Evolutionary conservation across 2,888 invertebrate species (phyloP).

Genomic region (Cryptus viduatorius): DNA sequence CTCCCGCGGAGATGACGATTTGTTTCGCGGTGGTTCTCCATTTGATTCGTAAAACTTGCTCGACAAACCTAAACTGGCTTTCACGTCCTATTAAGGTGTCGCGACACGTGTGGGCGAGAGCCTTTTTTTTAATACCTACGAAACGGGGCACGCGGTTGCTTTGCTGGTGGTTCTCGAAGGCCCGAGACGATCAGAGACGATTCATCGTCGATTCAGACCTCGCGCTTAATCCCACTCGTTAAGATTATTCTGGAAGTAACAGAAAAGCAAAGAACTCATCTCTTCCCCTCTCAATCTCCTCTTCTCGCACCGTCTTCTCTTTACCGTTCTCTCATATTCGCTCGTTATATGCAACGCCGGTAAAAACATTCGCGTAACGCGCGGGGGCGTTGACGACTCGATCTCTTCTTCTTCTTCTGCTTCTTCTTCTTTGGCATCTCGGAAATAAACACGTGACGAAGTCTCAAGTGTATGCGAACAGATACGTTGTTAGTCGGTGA

Average conservation of each 20-base stretch:
- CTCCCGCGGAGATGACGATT: background rate
- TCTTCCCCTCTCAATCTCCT: background rate
- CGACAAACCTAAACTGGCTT: constrained; percentile 34
- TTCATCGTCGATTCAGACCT: constrained; percentile 63
- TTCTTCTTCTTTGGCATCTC: constrained; percentile 24
- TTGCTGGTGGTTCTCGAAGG: constrained; percentile 13
- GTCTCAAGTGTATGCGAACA: constrained; percentile 38
- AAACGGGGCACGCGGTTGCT: constrained; percentile 24
- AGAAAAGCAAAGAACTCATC: constrained; percentile 24
- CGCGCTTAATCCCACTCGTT: constrained; percentile 63
- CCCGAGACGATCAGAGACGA: constrained; percentile 23
- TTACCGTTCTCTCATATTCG: constrained; percentile 20
- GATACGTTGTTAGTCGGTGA: constrained; percentile 59
- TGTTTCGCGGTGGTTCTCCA: background rate
- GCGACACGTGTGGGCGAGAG: constrained; percentile 49
- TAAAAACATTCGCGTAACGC: constrained; percentile 27
- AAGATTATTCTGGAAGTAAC: constrained; percentile 56
- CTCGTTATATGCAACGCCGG: constrained; percentile 36
- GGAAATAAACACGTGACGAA: constrained; percentile 68
- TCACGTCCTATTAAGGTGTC: constrained; percentile 49
- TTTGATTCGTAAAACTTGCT: background rate
- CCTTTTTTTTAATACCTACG: constrained; percentile 28
- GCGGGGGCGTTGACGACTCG: constrained; percentile 39
- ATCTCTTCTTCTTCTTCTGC: constrained; percentile 13
- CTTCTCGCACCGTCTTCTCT: background rate